Evolutionary conservation across 2,888 invertebrate species (phyloP).

Genomic region (Caenorhabditis macrosperma): DNA sequence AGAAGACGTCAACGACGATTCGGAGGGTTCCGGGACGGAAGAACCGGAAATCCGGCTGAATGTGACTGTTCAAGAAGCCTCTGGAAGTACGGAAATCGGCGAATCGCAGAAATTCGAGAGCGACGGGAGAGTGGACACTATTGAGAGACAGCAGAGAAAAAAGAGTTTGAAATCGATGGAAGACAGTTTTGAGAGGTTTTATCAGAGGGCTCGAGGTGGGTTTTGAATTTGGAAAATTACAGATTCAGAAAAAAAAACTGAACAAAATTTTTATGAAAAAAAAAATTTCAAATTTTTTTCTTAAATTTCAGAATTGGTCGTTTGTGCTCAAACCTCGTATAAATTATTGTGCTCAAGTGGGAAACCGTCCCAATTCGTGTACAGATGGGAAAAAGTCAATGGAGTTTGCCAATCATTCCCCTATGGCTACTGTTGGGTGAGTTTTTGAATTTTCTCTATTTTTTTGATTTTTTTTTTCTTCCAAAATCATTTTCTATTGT

Average conservation of each 20-base stretch:
- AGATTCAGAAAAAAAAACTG: neutral
- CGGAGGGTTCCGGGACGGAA: neutral
- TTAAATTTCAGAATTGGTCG: constrained; percentile 39
- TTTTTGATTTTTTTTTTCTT: too few relatives aligned
- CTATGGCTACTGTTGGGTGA: constrained; percentile 65
- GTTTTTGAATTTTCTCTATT: neutral
- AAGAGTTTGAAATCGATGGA: constrained; percentile 32
- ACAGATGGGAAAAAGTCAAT: constrained; percentile 63
- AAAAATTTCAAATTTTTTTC: too few relatives aligned
- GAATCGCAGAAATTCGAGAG: too few relatives aligned
- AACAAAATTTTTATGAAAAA: neutral
- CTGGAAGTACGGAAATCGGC: neutral
- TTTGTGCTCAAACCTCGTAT: constrained; percentile 49
- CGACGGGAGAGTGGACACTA: neutral
- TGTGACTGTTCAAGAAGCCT: neutral
- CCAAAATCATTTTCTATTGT: too few relatives aligned
- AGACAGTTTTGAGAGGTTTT: constrained; percentile 33
- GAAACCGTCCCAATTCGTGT: constrained; percentile 62
- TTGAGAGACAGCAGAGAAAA: constrained; percentile 22
- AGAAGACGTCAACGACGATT: constrained; percentile 12
- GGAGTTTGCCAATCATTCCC: constrained; percentile 63
- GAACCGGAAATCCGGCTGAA: constrained; percentile 17
- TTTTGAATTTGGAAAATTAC: neutral
- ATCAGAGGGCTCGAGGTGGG: constrained; percentile 27
- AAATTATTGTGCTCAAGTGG: constrained; percentile 51